A percentile compares a stretch with the other conserved stretches of the same genome.
These are phyloP conservation scores for Oscheius myriophilus DNA, from an alignment of 2,888 invertebrate species.

Conservation along the genomic window DNA sequence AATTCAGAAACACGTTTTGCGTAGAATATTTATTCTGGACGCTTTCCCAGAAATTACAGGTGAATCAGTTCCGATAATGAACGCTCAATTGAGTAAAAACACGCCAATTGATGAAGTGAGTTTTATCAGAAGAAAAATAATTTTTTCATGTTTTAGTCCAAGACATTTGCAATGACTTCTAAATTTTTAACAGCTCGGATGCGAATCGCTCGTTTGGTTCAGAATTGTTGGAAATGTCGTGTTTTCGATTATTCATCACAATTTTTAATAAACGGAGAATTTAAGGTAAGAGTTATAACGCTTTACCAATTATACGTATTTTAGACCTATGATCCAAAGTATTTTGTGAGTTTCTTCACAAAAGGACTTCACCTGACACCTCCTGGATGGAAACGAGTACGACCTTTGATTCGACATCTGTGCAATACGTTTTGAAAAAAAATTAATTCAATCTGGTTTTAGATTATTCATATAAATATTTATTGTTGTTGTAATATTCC, in stretches of 20 bases:
- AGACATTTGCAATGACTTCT: background rate
- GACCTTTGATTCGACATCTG: slow-evolving; percentile 4
- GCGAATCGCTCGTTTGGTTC: background rate
- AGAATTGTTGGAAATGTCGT: background rate
- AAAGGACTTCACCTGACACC: slow-evolving; percentile 13
- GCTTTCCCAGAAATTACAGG: background rate
- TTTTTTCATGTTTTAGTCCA: background rate
- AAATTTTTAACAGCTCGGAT: background rate
- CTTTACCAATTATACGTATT: background rate
- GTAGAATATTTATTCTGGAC: background rate
- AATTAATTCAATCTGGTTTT: too few species aligned
- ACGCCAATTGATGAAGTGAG: background rate
- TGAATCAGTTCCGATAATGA: background rate
- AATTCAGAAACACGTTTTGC: background rate
- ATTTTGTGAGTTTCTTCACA: slow-evolving; percentile 3
- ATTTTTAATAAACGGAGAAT: background rate
- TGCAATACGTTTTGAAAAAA: background rate
- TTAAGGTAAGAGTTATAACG: background rate
- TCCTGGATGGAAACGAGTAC: slow-evolving; percentile 8
- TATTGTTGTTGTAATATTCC: too few species aligned
- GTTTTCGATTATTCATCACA: background rate
- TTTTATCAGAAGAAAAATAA: background rate
- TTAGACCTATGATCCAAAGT: slow-evolving; percentile 11
- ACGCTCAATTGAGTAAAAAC: background rate
- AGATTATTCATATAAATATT: too few species aligned